Evolutionary conservation across 2,113 vertebrate genomes (phyloP).

Genomic region (Gymnorhina tibicen): DNA sequence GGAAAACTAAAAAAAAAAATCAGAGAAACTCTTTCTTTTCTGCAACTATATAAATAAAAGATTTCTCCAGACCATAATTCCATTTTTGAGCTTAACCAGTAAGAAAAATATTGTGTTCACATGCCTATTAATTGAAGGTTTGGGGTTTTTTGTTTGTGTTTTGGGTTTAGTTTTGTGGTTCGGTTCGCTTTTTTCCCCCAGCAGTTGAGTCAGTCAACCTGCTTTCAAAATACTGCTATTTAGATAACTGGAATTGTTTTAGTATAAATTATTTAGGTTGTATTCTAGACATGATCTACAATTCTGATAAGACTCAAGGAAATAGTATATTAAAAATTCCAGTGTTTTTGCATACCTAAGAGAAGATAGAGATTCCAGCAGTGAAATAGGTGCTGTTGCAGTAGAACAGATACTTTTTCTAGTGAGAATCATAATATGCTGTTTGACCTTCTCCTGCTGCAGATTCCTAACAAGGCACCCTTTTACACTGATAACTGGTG

Average conservation of each 20-base stretch:
- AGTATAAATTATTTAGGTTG: background rate
- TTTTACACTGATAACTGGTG: background rate
- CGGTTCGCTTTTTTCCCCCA: background rate
- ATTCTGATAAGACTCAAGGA: background rate
- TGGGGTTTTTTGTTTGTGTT: accelerated
- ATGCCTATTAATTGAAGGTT: background rate
- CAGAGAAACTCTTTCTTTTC: background rate
- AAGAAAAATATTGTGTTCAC: background rate
- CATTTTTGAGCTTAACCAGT: background rate
- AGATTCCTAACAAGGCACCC: background rate
- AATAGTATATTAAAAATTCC: background rate
- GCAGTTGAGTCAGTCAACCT: background rate
- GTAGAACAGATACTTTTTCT: background rate
- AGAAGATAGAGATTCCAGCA: background rate
- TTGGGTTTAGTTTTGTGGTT: background rate
- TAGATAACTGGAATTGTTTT: background rate
- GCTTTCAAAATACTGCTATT: background rate
- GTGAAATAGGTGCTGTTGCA: background rate
- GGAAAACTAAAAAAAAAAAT: background rate
- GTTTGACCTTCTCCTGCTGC: background rate
- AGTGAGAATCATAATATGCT: background rate
- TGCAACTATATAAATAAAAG: background rate
- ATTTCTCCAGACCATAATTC: background rate
- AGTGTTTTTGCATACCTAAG: background rate
- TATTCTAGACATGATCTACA: background rate